Evolutionary conservation across 2,888 invertebrate species (phyloP).

Genomic region (Drosophila koepferae): DNA sequence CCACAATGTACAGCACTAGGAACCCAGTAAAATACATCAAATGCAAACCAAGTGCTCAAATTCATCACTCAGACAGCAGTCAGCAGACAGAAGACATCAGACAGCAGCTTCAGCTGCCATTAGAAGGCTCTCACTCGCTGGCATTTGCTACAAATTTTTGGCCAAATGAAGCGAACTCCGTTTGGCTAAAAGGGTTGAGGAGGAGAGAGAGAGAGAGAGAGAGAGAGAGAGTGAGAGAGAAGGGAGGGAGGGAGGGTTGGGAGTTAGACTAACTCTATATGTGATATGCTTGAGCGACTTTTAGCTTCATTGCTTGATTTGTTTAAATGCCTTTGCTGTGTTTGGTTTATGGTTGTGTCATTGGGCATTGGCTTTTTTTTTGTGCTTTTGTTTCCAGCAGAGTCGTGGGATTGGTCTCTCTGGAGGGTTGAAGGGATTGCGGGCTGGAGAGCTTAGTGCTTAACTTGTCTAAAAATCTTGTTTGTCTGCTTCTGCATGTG

Average conservation of each 20-base stretch:
- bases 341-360: slow-evolving; percentile 77
- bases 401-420: slow-evolving; percentile 5
- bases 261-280: slow-evolving; percentile 30
- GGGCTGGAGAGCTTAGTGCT: slow-evolving; percentile 52
- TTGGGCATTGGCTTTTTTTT: slow-evolving; percentile 50
- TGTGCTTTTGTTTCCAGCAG: slow-evolving; percentile 14
- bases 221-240: neutral
- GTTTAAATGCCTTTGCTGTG: slow-evolving; percentile 80
- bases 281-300: slow-evolving; percentile 75
- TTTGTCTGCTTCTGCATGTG: slow-evolving; percentile 68
- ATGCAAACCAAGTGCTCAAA: slow-evolving; percentile 50
- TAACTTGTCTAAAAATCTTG: slow-evolving; percentile 71
- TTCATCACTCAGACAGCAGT: slow-evolving; percentile 68
- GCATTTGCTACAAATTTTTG: slow-evolving; percentile 62
- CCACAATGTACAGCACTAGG: slow-evolving; percentile 20
- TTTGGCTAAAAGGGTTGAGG: slow-evolving; percentile 23
- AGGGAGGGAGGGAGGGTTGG: neutral
- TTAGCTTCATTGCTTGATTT: slow-evolving; percentile 80
- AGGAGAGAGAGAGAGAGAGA: neutral
- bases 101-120: slow-evolving; percentile 4
- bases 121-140: slow-evolving; percentile 16
- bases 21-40: slow-evolving; percentile 30
- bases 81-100: slow-evolving; percentile 41
- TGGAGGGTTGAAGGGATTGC: slow-evolving; percentile 42
- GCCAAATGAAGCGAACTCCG: slow-evolving; percentile 69